Base-by-base conservation (phyloP, 2,888 invertebrate species). In the Ephialtes manifestator region DNA sequence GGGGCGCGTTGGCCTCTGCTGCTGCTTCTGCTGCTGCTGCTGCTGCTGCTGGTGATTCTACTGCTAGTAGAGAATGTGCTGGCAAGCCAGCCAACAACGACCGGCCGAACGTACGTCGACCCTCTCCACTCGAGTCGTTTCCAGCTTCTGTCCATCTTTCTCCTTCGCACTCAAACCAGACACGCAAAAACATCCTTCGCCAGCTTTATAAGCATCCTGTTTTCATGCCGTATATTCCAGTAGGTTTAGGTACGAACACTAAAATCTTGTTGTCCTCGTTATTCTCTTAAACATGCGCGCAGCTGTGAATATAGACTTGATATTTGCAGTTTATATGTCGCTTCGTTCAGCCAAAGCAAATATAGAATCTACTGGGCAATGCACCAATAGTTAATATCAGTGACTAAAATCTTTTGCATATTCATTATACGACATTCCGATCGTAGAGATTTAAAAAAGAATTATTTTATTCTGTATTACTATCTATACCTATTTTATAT, bases 181-280 rank as follows among this genome's bases (percentile, higher is more conserved):
- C 63, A 79, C 85, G 75, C 75, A 85, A 85, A 85, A 85, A 85
- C 85, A 85, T 85, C 85, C 85, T 70, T 71, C 70, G 55, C 74
- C 20, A 39, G 79, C 82, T 79, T 48, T 79, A 79, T 85, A 79
- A 85, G 82, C 82, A 85, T 82, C 85, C 85, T 82, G 85, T 85
- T 85, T 85, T 85, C 82, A 60, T 75, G 75, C 82, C 81, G 77
- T 78, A 78, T 65, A 60, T 65, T 60, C 20, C 65, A 39, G 75
- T 46, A 48, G 76, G 63, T 76, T 80, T 84, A 76, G 24, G 39
- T 60, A 20, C 68, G 46, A 75, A 68, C 68, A 79, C 83, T 83
- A 83, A 83, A 75, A 70, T 79, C 83, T 20, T 46, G 51, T 20
- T 51, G 18, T 48, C 67, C 55, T 63, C 24, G 13, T 67, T 74